These are phyloP conservation scores for Conchocele bisecta DNA, from an alignment of 2,888 invertebrate genomes.

Conservation along the genomic window DNA sequence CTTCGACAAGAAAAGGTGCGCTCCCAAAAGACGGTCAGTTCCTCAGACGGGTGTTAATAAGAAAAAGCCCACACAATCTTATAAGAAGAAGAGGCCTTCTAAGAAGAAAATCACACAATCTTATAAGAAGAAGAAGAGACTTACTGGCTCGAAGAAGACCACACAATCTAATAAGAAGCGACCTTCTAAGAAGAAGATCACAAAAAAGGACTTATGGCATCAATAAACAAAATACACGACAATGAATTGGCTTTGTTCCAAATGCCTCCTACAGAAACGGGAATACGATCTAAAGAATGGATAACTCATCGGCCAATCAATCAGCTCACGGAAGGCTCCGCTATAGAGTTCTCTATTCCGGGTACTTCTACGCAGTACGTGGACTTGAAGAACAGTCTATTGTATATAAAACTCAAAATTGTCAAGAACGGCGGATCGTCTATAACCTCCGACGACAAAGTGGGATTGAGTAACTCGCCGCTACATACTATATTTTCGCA, in stretches of 20 bases:
- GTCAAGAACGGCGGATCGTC: not conserved
- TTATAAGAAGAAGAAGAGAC: too few relatives aligned
- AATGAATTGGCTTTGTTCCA: slow-evolving; percentile 14
- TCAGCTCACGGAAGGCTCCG: slow-evolving; percentile 12
- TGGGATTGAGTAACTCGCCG: not conserved
- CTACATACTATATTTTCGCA: slow-evolving; percentile 11
- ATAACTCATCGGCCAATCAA: slow-evolving; percentile 16
- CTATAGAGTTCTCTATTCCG: slow-evolving; percentile 30
- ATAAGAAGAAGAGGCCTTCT: too few relatives aligned
- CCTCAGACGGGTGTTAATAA: too few relatives aligned
- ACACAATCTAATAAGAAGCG: too few relatives aligned
- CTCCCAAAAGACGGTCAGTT: too few relatives aligned
- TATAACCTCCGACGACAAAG: not conserved
- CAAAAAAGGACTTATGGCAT: too few relatives aligned
- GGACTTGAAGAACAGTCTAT: too few relatives aligned
- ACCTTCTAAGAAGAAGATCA: too few relatives aligned
- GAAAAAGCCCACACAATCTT: too few relatives aligned
- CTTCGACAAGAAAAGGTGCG: too few relatives aligned
- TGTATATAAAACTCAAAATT: slow-evolving; percentile 5
- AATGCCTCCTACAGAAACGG: not conserved
- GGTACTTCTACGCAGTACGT: slow-evolving; percentile 18
- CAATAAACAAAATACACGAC: slow-evolving; percentile 4
- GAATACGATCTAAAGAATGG: slow-evolving; percentile 3
- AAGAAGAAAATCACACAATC: too few relatives aligned
- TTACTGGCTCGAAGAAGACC: too few relatives aligned